Evolutionary conservation across 1,140 invertebrate genomes (phyloP).

Genomic region (Drosophila nebulosa): DNA sequence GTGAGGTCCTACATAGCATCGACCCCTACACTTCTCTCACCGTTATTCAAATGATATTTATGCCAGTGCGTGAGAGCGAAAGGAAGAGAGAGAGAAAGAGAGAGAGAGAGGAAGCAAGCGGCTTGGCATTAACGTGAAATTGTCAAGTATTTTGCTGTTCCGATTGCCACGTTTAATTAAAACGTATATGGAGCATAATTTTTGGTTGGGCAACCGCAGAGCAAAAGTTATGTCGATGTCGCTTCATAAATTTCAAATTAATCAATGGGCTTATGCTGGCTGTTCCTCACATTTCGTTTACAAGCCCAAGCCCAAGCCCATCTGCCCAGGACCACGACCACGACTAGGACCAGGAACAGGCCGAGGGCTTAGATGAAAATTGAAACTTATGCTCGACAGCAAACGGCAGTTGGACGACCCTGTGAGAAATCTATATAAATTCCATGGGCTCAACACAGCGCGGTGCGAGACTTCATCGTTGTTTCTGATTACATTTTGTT

Average conservation of each 20-base stretch:
- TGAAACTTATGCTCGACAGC: slow-evolving; percentile 48
- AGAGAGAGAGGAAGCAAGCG: too few relatives aligned
- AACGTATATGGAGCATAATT: slow-evolving; percentile 61
- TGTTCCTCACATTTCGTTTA: slow-evolving; percentile 19
- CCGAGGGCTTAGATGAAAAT: slow-evolving; percentile 45
- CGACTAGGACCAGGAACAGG: background rate
- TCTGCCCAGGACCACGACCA: background rate
- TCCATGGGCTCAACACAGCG: slow-evolving; percentile 23
- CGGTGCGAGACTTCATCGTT: background rate
- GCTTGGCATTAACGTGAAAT: slow-evolving; percentile 70
- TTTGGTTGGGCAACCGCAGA: slow-evolving; percentile 30
- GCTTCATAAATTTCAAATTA: slow-evolving; percentile 79
- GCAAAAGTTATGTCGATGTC: slow-evolving; percentile 60
- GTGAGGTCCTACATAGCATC: slow-evolving; percentile 4
- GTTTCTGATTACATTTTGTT: background rate
- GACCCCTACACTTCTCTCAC: slow-evolving; percentile 2
- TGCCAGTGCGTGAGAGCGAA: slow-evolving; percentile 5
- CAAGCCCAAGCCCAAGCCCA: background rate
- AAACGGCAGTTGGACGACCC: background rate
- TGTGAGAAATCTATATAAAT: slow-evolving; percentile 37
- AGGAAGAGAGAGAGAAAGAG: too few relatives aligned
- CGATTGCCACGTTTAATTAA: slow-evolving; percentile 65
- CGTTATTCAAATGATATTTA: slow-evolving; percentile 61
- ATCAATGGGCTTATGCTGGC: slow-evolving; percentile 69
- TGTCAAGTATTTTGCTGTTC: slow-evolving; percentile 57